Conservation (phyloP, 2,113 vertebrate genomes). For the Haemorhous mexicanus region DNA sequence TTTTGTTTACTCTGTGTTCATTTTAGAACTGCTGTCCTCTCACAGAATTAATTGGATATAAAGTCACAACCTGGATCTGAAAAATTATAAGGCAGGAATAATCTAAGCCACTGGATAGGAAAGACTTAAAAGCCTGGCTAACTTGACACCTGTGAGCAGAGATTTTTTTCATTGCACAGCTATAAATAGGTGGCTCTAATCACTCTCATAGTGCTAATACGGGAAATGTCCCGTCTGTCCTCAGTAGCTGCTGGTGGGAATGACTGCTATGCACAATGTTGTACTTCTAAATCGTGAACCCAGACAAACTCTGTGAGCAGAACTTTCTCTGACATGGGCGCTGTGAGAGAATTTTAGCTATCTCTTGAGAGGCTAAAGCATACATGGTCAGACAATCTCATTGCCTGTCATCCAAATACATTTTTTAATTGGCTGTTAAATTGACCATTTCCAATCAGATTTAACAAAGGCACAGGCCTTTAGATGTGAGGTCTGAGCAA, state of each 20-base stretch:
- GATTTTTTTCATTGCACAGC: conserved; percentile 20
- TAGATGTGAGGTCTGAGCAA: not conserved
- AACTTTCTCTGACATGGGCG: not conserved
- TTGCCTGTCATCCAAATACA: not conserved
- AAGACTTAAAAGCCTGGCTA: not conserved
- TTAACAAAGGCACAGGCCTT: not conserved
- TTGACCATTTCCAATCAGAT: not conserved
- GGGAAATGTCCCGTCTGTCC: conserved; percentile 1
- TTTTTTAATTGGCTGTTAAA: not conserved
- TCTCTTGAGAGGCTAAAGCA: not conserved
- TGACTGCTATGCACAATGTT: not conserved
- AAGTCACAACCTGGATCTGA: conserved; percentile 24
- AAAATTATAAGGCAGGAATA: conserved; percentile 7
- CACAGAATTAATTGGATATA: conserved; percentile 36
- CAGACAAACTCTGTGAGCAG: not conserved
- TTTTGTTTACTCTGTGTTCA: not conserved
- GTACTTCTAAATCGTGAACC: not conserved
- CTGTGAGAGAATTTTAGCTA: not conserved
- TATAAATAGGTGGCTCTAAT: conserved; percentile 55
- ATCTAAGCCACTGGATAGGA: not conserved
- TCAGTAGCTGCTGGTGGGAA: not conserved
- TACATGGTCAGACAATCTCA: not conserved
- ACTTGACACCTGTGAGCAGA: not conserved
- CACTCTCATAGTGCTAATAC: not conserved
- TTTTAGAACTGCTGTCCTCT: conserved; percentile 9